Conservation (phyloP, 2,113 vertebrate species). For the Tetraodon nigroviridis region DNA sequence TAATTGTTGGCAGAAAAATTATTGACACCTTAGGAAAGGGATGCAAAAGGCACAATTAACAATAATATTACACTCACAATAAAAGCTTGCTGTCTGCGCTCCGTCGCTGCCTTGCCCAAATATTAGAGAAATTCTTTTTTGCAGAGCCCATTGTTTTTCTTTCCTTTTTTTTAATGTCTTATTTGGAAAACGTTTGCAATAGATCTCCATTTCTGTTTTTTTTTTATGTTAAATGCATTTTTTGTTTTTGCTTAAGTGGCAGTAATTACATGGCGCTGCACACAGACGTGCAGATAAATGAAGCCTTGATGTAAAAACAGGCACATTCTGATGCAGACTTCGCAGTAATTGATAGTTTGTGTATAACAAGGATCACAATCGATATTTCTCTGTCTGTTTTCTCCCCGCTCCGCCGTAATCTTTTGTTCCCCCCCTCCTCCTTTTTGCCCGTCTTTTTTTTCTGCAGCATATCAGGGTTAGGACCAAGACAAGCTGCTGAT, state of each 20-base stretch:
- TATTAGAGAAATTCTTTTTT: slow-evolving; percentile 1
- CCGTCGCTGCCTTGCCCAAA: too few relatives aligned
- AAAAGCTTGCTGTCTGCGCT: too few relatives aligned
- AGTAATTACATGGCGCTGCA: slow-evolving; percentile 43
- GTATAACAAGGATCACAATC: slow-evolving; percentile 62
- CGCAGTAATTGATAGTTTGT: slow-evolving; percentile 60
- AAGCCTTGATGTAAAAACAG: slow-evolving; percentile 47
- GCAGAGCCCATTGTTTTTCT: slow-evolving; percentile 26
- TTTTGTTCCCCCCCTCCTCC: slow-evolving; percentile 32
- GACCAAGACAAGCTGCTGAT: slow-evolving; percentile 74
- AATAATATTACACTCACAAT: slow-evolving; percentile 5
- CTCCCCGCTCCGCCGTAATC: not conserved
- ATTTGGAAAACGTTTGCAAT: slow-evolving; percentile 26
- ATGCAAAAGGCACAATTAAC: slow-evolving; percentile 31
- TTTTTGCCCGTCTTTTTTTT: slow-evolving; percentile 23
- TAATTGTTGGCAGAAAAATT: slow-evolving; percentile 41
- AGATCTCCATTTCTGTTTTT: slow-evolving; percentile 29
- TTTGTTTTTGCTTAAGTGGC: slow-evolving; percentile 27
- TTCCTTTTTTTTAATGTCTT: slow-evolving; percentile 12
- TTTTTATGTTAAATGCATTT: slow-evolving; percentile 32
- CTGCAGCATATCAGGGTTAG: slow-evolving; percentile 73
- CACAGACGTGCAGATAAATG: slow-evolving; percentile 39
- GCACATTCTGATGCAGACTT: slow-evolving; percentile 54
- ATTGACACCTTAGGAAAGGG: slow-evolving; percentile 26
- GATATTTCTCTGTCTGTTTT: slow-evolving; percentile 59